phyloP scores from a whole-genome alignment of 2,113 vertebrate species.

The Baryphthengus martii region DNA sequence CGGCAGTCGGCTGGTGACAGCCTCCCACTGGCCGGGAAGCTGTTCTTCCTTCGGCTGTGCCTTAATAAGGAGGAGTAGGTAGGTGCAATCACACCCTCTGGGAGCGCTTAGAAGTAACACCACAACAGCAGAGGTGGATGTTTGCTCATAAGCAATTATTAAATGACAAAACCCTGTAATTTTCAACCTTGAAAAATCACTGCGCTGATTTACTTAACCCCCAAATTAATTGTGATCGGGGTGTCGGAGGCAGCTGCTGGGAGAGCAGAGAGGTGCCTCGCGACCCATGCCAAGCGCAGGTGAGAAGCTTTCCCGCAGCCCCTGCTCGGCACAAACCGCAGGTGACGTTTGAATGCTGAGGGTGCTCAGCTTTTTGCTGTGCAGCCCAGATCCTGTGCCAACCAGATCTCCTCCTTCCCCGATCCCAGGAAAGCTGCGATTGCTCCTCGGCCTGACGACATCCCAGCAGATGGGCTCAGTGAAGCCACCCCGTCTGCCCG shows the following conservation, averaged over 20 bases:
- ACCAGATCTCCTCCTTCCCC: rapidly evolving
- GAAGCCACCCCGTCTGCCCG: not conserved
- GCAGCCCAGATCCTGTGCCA: not conserved
- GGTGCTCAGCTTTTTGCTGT: not conserved
- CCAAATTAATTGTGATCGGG: not conserved
- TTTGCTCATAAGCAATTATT: conserved; percentile 48
- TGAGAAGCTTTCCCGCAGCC: not conserved
- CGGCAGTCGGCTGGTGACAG: not conserved
- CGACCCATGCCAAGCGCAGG: not conserved
- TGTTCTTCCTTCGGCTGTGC: not conserved
- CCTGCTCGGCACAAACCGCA: not conserved
- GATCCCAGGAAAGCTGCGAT: rapidly evolving
- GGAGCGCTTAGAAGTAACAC: not conserved
- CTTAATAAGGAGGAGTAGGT: not conserved
- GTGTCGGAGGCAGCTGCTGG: not conserved
- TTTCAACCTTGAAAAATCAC: not conserved
- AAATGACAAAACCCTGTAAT: conserved; percentile 43
- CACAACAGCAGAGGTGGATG: conserved; percentile 27
- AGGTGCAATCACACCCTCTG: conserved; percentile 44
- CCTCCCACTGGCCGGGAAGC: conserved; percentile 7
- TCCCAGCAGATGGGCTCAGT: not conserved
- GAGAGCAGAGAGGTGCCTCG: not conserved
- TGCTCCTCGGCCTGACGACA: rapidly evolving
- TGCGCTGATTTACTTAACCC: not conserved
- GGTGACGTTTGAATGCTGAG: rapidly evolving